Evolutionary conservation across 2,113 vertebrate genomes (phyloP), one percentile per base, ranked within the genome.

Genomic region (Tursiops truncatus): DNA sequence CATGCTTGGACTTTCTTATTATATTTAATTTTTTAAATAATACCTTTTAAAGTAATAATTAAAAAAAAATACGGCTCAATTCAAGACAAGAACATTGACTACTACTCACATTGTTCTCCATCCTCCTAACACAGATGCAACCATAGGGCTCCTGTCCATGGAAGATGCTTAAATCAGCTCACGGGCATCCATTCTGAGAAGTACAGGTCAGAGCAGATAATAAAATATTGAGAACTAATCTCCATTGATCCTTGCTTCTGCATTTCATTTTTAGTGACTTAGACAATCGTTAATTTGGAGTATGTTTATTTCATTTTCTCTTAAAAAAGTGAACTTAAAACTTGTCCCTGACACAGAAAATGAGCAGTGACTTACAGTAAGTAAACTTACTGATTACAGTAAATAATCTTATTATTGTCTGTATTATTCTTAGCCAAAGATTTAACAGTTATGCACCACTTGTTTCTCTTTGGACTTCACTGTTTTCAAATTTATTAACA

Each of bases 181-280:
- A 15, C 21, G 31, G 1, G 31, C 0, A 1, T 47, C 20, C 62
- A 17, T 26, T 36, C 62, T 89, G 63, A 50, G 38, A 38, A 84
- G 77, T 8, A 25, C 13, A 41, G 7, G 83, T 18, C 18, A 62
- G 28, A 77, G n/a, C 14, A 20, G 20, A 25, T 0, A 20, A 33
- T 2, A 50, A 44, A 33, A 53, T 20, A 23, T 0, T 18, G 21
- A 41, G 18, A 6, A 5, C 3, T 26, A 18, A 12, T 33, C 26
- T 4, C 3, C 44, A n/a, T 0, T 5, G 8, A 33, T 21, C 82
- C 25, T 17, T 38, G 8, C 21, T 28, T 20, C 36, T 12, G 10
- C 31, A 65, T 10, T 33, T 50, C 41, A 25, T 25, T 73, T 60
- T 68, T 8, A 53, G 62, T 12, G 21, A 33, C 31, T 63, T 23